Evolutionary conservation across 2,113 vertebrate species (phyloP), one percentile per base, ranked within the genome.

Genomic region (Bufo gargarizans): DNA sequence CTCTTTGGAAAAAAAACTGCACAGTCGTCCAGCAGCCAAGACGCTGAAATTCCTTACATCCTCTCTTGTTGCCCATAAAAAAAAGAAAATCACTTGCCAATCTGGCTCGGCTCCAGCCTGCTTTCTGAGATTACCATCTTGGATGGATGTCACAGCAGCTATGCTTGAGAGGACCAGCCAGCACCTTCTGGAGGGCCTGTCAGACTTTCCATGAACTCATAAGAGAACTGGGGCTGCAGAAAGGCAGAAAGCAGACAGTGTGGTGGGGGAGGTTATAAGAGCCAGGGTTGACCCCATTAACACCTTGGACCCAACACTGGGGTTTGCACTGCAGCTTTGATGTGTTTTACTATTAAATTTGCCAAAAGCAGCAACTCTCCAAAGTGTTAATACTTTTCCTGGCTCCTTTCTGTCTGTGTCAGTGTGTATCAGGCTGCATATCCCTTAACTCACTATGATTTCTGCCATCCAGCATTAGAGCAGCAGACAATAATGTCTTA

Each of bases 81-180:
- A 33, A 19, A 74, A 47, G 56, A 82, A 74, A 74, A 84, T 88
- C 45, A 83, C 71, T 88, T 88, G 87, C 87, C 80, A 88, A 76
- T 47, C 80, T 88, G 87, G 87, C 80, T 9, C 0, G 19, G 87
- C 56, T 84, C 87, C 80, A 88, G 53, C 13, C 56, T 82, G 80
- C 87, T 88, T 53, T 88, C 87, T 81, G 79, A 82, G 86, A 88
- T 88, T 88, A 88, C 87, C 81, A 88, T 88, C 87, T 88, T 83
- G 71, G 56, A 88, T 88, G 87, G 71, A 88, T 83, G 79, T 88
- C 80, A 67, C 58, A 56, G 71, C 79, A 88, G 87, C 79, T 76
- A 69, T 88, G 86, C 67, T 61, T 56, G 10, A 80, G 49, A 67
- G 61, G 80, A 83, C 87, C 71, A 77, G 87, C 69, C 87, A 88